Evolutionary conservation across 2,113 vertebrate species (phyloP).

Genomic region (Chroicocephalus ridibundus): DNA sequence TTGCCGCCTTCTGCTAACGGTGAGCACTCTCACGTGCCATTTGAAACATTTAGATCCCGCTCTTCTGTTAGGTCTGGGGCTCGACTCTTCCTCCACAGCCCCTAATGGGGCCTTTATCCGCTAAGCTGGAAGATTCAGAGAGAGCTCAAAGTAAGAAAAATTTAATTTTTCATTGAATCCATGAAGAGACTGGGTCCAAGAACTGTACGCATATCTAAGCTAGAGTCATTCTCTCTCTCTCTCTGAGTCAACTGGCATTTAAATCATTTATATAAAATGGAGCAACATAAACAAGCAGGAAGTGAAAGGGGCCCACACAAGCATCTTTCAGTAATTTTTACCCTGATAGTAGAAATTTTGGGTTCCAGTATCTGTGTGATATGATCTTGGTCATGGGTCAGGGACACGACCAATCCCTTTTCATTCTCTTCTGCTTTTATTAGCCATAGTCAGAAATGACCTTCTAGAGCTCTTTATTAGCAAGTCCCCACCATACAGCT

Average conservation of each 20-base stretch:
- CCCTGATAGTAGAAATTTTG: not conserved
- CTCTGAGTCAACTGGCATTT: not conserved
- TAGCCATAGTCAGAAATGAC: not conserved
- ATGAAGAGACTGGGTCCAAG: not conserved
- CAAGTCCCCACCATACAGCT: not conserved
- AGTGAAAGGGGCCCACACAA: not conserved
- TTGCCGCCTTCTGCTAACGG: not conserved
- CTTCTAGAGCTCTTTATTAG: not conserved
- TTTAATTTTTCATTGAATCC: not conserved
- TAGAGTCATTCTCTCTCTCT: not conserved
- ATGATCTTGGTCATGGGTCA: not conserved
- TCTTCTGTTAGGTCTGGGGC: not conserved
- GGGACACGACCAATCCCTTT: not conserved
- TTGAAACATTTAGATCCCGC: not conserved
- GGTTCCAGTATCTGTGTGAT: not conserved
- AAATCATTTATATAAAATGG: not conserved
- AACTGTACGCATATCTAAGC: not conserved
- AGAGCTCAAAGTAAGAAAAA: not conserved
- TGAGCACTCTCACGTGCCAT: not conserved
- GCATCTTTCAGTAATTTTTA: not conserved
- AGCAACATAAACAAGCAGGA: not conserved
- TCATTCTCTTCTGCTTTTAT: not conserved
- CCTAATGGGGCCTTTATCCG: fast-evolving
- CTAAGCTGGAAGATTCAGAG: not conserved
- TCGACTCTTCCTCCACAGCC: not conserved